A percentile compares a stretch with the other conserved stretches of the same genome.
Conservation (phyloP, 2,888 invertebrate species). For the Drosophila quasianomalipes region DNA sequence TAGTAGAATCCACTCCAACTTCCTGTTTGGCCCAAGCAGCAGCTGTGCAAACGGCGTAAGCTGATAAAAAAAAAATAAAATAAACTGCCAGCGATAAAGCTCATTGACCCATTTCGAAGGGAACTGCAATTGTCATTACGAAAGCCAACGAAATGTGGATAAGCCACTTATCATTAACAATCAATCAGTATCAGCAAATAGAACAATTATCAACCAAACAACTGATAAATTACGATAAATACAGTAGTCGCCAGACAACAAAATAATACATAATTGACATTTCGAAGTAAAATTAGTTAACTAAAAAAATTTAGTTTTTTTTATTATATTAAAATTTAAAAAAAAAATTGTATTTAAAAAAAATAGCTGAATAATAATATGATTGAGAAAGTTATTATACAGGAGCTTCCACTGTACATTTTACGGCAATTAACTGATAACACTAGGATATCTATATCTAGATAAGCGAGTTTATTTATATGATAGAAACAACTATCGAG, state of each 20-base stretch:
- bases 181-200: conserved; percentile 69
- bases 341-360: background rate
- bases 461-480: conserved; percentile 51
- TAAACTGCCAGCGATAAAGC: conserved; percentile 58
- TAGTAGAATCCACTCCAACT: conserved; percentile 22
- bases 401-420: background rate
- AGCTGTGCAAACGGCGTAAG: conserved; percentile 65
- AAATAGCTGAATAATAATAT: background rate
- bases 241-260: background rate
- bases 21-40: conserved; percentile 62
- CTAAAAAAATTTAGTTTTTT: accelerated
- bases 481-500: conserved; percentile 55
- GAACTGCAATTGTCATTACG: conserved; percentile 36
- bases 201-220: conserved; percentile 14
- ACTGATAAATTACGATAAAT: conserved; percentile 7
- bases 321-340: background rate
- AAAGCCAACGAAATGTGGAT: conserved; percentile 34
- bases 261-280: background rate
- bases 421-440: conserved; percentile 43
- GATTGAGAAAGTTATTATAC: background rate
- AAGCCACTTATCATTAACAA: conserved; percentile 54
- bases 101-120: conserved; percentile 68
- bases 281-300: background rate
- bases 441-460: conserved; percentile 33
- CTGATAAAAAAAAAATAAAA: conserved; percentile 14